Evolutionary conservation across 1,140 invertebrate genomes (phyloP).

Genomic region (Tetragnatha versicolor): DNA sequence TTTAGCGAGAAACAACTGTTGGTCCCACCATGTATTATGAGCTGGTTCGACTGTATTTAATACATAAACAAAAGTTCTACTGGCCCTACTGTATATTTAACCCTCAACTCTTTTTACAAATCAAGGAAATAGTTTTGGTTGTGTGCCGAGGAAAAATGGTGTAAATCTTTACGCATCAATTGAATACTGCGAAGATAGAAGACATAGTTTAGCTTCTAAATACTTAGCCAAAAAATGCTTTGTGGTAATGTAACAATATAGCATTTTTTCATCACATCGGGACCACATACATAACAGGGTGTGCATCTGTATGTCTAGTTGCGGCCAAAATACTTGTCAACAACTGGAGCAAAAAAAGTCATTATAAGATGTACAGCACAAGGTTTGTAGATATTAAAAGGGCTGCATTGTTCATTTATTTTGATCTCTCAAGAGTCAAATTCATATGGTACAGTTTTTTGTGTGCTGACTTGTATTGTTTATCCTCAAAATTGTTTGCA

Average conservation of each 20-base stretch:
- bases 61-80: no score
- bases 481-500: not conserved
- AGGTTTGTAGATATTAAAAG: conserved; percentile 26
- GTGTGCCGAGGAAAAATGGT: no score
- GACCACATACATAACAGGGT: conserved; percentile 51
- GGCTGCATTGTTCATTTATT: conserved; percentile 39
- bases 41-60: no score
- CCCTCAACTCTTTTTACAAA: no score
- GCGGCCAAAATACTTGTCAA: not conserved
- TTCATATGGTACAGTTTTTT: conserved; percentile 51
- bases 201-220: not conserved
- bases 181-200: no score
- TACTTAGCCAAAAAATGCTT: conserved; percentile 5
- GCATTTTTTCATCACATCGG: conserved; percentile 52
- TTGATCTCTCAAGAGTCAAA: conserved; percentile 36
- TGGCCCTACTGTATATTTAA: no score
- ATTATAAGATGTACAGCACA: conserved; percentile 46
- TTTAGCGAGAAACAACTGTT: no score
- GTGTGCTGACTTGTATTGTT: conserved; percentile 15
- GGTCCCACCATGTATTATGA: no score
- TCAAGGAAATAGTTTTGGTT: no score
- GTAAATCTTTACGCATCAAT: no score
- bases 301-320: conserved; percentile 46
- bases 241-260: conserved; percentile 33
- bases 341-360: conserved; percentile 9